phyloP scores from a whole-genome alignment of 2,888 invertebrate species.

The Tiliacea citrago region DNA sequence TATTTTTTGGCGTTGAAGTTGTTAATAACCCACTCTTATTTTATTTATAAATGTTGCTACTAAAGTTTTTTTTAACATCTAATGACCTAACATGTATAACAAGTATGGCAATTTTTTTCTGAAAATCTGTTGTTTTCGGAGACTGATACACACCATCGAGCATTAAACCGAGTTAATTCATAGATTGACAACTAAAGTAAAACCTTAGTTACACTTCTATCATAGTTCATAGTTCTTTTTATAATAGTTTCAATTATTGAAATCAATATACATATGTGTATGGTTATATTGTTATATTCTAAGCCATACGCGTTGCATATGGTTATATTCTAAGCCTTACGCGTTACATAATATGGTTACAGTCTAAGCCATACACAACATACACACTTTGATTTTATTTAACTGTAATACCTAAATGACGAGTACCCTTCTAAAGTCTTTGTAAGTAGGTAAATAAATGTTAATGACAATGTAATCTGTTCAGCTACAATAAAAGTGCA shows the following conservation, averaged over 20 bases:
- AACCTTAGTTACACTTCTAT: too few relatives aligned
- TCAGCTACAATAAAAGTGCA: constrained; percentile 51
- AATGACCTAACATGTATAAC: too few relatives aligned
- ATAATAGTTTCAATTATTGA: not conserved
- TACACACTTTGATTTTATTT: not conserved
- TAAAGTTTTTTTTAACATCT: not conserved
- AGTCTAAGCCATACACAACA: not conserved
- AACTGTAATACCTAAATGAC: not conserved
- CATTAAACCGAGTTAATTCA: not conserved
- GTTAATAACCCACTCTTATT: not conserved
- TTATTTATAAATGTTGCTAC: not conserved
- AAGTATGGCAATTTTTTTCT: not conserved
- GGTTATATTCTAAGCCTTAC: too few relatives aligned
- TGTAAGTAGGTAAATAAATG: not conserved
- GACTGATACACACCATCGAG: not conserved
- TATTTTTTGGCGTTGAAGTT: not conserved
- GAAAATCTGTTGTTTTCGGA: not conserved
- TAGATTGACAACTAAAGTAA: not conserved
- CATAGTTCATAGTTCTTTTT: too few relatives aligned
- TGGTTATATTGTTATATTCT: too few relatives aligned
- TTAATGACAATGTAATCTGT: constrained; percentile 35
- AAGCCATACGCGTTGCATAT: too few relatives aligned
- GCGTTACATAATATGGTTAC: too few relatives aligned
- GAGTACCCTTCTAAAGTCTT: not conserved
- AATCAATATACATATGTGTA: not conserved